Base-by-base conservation (phyloP, 2,888 invertebrate species). In the Xanthorhoe spadicearia region DNA sequence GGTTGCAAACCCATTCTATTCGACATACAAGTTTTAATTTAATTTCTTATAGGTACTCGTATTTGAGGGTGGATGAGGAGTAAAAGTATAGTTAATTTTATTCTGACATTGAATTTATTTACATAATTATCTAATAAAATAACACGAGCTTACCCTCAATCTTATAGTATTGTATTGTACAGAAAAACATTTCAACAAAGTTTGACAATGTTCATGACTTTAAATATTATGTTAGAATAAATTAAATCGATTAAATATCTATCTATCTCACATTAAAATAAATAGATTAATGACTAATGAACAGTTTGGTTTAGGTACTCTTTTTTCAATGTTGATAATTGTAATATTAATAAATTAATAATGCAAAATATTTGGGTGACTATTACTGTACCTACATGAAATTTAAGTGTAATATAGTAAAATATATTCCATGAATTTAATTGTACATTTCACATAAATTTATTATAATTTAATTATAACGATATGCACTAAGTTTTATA, bases 401-500 rank as follows among this genome's bases (percentile, higher is more conserved):
- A 32, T 32, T 32, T 32, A 32, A 32, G 38, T 43, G 38, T 13
- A 10, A 38, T 35, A 52, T 6, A 32, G 0, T 9, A 32, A 53
- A 53, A 15, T 50, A 60, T 52, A 56, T 28, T 60, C 28, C 17
- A 48, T 56, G 55, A 62, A 50, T 57, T 43, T 32, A 19, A 43
- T 52, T 54, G 50, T 59, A 0, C 43, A 59, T 54, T 54, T 49
- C 15, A 64, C 18, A 54, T 23, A 61, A 13, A 43, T 15, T 35
- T 35, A 43, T 53, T 38, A 23, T 55, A 50, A 59, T 62, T 61
- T 62, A 60, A 52, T 61, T 61, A 43, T 83, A 82, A 85, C 80
- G 85, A 88, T 87, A 87, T 87, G 87, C 83, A 88, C 88, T 78
- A 82, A 81, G 77, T 78, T 83, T 80, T 88, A 87, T 85, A 73